These are phyloP conservation scores for Lates japonicus DNA, from an alignment of 2,797 vertebrate genomes.

Conservation along the genomic window DNA sequence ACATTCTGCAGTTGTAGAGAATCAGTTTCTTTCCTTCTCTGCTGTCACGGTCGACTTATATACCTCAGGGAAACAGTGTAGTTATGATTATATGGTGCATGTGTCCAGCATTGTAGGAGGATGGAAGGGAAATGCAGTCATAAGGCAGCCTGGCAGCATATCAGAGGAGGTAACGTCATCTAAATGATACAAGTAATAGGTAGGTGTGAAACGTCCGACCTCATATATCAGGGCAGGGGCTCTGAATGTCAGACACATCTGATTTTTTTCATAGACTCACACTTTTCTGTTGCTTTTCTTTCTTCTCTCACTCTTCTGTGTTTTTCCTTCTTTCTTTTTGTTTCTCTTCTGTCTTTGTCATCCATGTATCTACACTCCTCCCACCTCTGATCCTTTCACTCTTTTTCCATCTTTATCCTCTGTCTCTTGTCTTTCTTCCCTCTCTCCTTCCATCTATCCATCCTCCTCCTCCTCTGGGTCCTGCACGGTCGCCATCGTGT, in stretches of 20 bases:
- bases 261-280: conserved; percentile 28
- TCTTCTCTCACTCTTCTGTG: background rate
- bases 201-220: conserved; percentile 72
- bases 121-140: conserved; percentile 63
- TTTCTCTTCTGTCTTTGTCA: conserved; percentile 9
- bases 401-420: conserved; percentile 38
- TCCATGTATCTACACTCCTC: conserved; percentile 23
- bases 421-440: conserved; percentile 32
- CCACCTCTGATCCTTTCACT: conserved; percentile 17
- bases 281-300: conserved; percentile 34
- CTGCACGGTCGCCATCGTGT: conserved; percentile 73
- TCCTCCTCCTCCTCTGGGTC: conserved; percentile 56
- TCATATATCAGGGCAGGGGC: conserved; percentile 36
- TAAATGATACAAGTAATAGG: conserved; percentile 68
- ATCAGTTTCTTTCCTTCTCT: conserved; percentile 35
- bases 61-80: conserved; percentile 51
- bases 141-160: conserved; percentile 67
- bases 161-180: conserved; percentile 76
- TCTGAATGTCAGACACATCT: conserved; percentile 42
- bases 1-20: conserved; percentile 23
- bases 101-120: conserved; percentile 63
- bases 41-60: conserved; percentile 25
- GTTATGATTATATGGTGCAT: conserved; percentile 66
- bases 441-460: conserved; percentile 47
- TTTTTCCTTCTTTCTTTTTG: conserved; percentile 13